These are phyloP conservation scores for Odontomachus brunneus DNA, from an alignment of 1,140 invertebrate genomes.

Conservation along the genomic window DNA sequence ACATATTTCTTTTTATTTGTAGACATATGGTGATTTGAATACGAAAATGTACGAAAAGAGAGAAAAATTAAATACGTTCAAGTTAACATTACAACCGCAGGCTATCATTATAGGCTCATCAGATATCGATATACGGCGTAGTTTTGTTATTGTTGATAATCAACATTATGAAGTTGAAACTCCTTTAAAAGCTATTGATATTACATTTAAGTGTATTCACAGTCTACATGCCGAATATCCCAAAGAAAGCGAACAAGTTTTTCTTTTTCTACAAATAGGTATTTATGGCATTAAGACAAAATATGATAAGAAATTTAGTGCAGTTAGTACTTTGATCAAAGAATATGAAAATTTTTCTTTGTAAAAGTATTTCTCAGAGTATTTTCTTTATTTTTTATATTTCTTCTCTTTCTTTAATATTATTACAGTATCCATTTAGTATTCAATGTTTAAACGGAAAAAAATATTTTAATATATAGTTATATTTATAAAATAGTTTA, in stretches of 20 bases:
- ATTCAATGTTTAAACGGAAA: too few relatives aligned
- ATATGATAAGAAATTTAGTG: conserved; percentile 18
- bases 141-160: background rate
- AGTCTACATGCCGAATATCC: conserved; percentile 17
- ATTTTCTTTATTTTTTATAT: too few relatives aligned
- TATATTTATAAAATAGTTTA: too few relatives aligned
- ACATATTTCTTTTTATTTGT: background rate
- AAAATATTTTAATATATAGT: too few relatives aligned
- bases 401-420: too few relatives aligned
- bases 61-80: conserved; percentile 4
- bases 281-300: background rate
- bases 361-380: too few relatives aligned
- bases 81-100: conserved; percentile 22
- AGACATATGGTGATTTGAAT: conserved; percentile 23
- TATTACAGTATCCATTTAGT: too few relatives aligned
- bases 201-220: conserved; percentile 6
- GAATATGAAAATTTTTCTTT: too few relatives aligned
- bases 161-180: conserved; percentile 8
- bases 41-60: conserved; percentile 6
- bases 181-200: conserved; percentile 6
- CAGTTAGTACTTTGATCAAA: conserved; percentile 19
- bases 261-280: conserved; percentile 6
- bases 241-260: conserved; percentile 16
- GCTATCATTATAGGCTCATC: too few relatives aligned
- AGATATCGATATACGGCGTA: too few relatives aligned